Evolutionary conservation across 2,113 vertebrate species (phyloP), one percentile per base, ranked within the genome.

Genomic region (Mormoops blainvillei): DNA sequence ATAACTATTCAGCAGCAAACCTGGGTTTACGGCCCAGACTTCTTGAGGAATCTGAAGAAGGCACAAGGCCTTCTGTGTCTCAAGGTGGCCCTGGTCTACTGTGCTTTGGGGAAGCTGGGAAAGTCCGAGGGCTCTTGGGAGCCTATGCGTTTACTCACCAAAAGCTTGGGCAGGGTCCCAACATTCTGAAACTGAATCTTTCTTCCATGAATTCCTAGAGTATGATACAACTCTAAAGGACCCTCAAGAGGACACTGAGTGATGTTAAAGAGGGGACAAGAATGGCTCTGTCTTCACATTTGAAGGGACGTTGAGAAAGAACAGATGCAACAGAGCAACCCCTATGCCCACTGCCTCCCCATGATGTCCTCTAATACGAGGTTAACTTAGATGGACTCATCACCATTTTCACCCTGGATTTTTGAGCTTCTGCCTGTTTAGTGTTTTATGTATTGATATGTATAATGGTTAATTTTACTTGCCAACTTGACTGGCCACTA

Each of bases 381-480:
- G 15, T 84, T 80, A 67, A n/a, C n/a, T 67, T 50, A 83, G 48
- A 52, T 16, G 1, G 1, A 88, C 0, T 16, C 16, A 63, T 18
- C 54, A 65, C 38, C 70, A 93, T 58, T 56, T 78, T 28, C 20
- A 22, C 6, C 15, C 3, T 89, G n/a, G 6, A 36, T 87, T 90
- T 84, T 87, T 94, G 15, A 95, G 91, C 86, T 83, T 68, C 8
- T 14, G 61, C 0, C 36, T 1, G 33, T 88, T 36, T 73, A 36
- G 50, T 94, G 20, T 50, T 76, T 50, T 1, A 45, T 61, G 38
- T 52, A 74, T 94, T 89, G 16, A 56, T 94, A 95, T 78, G 24
- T 78, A 5, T 36, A 61, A 61, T 61, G 12, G 13, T 41, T 94
- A 58, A 41, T 16, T 94, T 77, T 61, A 50, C 20, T 0, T 86